phyloP scores from a whole-genome alignment of 2,888 invertebrate genomes.

The Cheilosia soror region DNA sequence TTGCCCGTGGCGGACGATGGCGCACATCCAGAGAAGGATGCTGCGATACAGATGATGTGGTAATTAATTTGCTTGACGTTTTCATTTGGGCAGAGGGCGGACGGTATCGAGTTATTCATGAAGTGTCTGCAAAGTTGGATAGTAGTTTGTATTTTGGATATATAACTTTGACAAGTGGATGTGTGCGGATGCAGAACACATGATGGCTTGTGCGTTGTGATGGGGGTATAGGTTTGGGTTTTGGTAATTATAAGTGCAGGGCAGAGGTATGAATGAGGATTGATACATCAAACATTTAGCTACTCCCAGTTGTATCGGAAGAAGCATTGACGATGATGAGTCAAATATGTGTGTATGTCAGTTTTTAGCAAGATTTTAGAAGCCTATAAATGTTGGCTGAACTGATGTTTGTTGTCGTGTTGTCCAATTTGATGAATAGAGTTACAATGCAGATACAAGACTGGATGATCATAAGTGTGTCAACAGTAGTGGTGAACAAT shows the following conservation, averaged over 20 bases:
- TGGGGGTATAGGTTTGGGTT: not conserved
- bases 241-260: not conserved
- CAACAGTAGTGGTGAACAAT: too few species aligned
- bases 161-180: not conserved
- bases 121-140: constrained; percentile 21
- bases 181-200: not conserved
- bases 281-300: not conserved
- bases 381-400: too few species aligned
- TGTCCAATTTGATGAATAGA: too few species aligned
- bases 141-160: not conserved
- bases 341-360: too few species aligned
- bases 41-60: constrained; percentile 65
- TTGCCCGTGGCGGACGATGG: constrained; percentile 30
- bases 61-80: constrained; percentile 75
- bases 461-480: too few species aligned
- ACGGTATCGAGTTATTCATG: constrained; percentile 44
- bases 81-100: constrained; percentile 50
- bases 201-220: not conserved
- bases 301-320: not conserved
- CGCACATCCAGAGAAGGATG: constrained; percentile 21
- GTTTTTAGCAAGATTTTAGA: too few species aligned
- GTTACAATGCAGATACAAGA: too few species aligned
- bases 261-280: not conserved
- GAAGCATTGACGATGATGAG: too few species aligned
- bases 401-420: too few species aligned